phyloP scores from a whole-genome alignment of 1,140 invertebrate species.

The Fopius arisanus region DNA sequence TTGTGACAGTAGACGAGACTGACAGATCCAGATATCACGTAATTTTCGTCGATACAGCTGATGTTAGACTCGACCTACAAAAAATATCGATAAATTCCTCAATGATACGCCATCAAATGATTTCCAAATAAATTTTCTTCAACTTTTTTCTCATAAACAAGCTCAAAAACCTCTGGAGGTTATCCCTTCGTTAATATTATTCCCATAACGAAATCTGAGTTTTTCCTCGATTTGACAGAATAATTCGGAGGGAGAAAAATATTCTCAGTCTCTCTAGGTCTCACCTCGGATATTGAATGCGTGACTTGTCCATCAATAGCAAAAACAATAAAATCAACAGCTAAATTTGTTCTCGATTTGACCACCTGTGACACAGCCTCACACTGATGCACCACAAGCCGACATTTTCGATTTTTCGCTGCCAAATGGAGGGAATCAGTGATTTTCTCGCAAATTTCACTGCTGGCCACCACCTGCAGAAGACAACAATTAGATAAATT shows the following conservation, averaged over 20 bases:
- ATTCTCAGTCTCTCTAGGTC: background rate
- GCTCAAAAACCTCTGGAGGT: constrained; percentile 2
- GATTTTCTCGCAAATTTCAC: constrained; percentile 48
- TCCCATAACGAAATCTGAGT: no score
- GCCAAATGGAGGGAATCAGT: constrained; percentile 43
- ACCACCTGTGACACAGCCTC: constrained; percentile 48
- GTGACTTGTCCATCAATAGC: constrained; percentile 47
- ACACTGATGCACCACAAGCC: constrained; percentile 49
- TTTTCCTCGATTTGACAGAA: no score
- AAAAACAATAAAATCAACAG: constrained; percentile 58
- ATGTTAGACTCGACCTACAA: constrained; percentile 54
- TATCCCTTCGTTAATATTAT: constrained; percentile 8
- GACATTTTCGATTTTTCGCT: constrained; percentile 41
- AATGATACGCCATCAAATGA: background rate
- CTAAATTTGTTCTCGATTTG: constrained; percentile 34
- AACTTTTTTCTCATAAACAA: background rate
- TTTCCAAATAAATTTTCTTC: background rate
- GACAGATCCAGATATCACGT: constrained; percentile 45
- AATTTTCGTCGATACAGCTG: constrained; percentile 49
- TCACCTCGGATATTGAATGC: constrained; percentile 48
- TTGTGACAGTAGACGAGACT: constrained; percentile 53
- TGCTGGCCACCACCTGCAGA: constrained; percentile 49
- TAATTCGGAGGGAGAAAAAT: no score
- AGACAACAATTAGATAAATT: background rate
- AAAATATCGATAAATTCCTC: constrained; percentile 23